A percentile compares a stretch with the other conserved stretches of the same genome.
phyloP scores from a whole-genome alignment of 2,888 invertebrate genomes.

The Ypsolopha sequella region DNA sequence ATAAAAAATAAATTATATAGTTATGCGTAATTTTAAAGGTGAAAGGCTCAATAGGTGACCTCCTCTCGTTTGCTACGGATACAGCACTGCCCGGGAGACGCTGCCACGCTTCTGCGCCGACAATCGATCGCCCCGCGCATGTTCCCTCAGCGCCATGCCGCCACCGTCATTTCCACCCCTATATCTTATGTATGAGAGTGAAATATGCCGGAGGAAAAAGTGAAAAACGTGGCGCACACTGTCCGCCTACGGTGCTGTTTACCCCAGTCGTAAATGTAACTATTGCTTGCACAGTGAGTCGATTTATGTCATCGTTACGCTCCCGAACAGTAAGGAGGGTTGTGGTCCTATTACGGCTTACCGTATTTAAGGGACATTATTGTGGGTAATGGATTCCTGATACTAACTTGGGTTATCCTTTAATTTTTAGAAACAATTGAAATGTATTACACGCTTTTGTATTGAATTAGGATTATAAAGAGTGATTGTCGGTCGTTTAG shows the following conservation, averaged over 20 bases:
- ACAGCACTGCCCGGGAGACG: slow-evolving; percentile 50
- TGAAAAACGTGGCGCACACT: slow-evolving; percentile 27
- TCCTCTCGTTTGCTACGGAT: slow-evolving; percentile 14
- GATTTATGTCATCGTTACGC: slow-evolving; percentile 1
- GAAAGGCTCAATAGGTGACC: not conserved
- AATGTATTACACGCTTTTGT: no score
- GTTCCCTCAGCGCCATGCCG: slow-evolving; percentile 22
- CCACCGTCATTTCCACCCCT: slow-evolving; percentile 43
- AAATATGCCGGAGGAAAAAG: slow-evolving; percentile 42
- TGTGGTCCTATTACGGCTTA: no score
- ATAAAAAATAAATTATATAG: slow-evolving; percentile 8
- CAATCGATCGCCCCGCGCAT: slow-evolving; percentile 61
- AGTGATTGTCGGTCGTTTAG: not conserved
- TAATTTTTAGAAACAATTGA: no score
- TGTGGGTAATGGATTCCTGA: no score
- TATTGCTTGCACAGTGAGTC: not conserved
- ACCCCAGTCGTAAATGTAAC: not conserved
- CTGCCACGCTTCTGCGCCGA: slow-evolving; percentile 20
- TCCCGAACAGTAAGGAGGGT: not conserved
- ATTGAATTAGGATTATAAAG: no score
- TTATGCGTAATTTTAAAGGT: slow-evolving; percentile 1
- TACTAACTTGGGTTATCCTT: no score
- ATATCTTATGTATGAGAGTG: slow-evolving; percentile 67
- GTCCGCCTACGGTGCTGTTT: not conserved
- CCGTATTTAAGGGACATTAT: no score